Base-by-base conservation (phyloP, 2,888 invertebrate species). In the Griposia aprilina region DNA sequence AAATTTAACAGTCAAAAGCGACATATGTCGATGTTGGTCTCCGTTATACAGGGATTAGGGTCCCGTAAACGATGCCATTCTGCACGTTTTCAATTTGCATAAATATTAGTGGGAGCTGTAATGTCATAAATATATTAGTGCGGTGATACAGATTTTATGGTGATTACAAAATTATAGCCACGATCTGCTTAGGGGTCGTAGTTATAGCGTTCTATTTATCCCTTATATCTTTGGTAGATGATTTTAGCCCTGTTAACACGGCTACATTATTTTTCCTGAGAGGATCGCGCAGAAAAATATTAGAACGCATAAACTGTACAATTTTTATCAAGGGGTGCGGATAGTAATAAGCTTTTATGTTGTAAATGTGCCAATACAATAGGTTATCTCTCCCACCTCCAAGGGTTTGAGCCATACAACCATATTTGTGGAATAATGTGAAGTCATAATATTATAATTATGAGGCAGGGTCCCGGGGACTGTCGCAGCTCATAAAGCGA, bases 81-180 rank as follows among this genome's bases (percentile, higher is more conserved):
- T 92, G 95, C 92, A 92, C 94, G 93, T 96, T 96, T 97, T 96
- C 97, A 96, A 97, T 97, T 97, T 97, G 96, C 97, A 97, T 97
- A 97, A 96, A 96, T 96, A 97, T 96, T 96, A 96, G 96, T 95
- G 94, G 93, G 93, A 93, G 94, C 94, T 91, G 90, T 95, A 95
- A 95, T 94, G 94, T 92, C 94, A 96, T 97, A 97, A 96, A 97
- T 97, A 96, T 96, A 96, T 97, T 97, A 96, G 95, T 95, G 94
- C 89, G 94, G 95, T 95, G 94, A 95, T 96, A 96, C 95, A 95
- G 95, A 96, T 96, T 97, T 96, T 96, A 97, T 97, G 96, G 96
- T 95, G 96, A 96, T 97, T 96, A 96, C 95, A 91, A 93, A 94
- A 96, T 96, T 95, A 95, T 94, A 92, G 91, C 90, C 87, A 87